A percentile compares a stretch with the other conserved stretches of the same genome.
Evolutionary conservation across 2,797 vertebrate genomes (phyloP).

Genomic region (Danio choprae): DNA sequence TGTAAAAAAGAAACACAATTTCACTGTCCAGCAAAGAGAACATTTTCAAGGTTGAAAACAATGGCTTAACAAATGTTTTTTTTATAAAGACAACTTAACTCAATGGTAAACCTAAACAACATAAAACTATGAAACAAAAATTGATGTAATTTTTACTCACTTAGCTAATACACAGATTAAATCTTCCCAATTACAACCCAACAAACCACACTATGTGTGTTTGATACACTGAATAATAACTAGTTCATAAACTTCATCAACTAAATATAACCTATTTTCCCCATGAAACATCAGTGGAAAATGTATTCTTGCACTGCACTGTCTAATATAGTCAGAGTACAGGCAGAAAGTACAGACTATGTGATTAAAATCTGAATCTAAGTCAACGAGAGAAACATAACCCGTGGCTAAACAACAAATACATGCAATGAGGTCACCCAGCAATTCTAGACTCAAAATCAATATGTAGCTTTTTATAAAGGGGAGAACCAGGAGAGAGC

Average conservation of each 20-base stretch:
- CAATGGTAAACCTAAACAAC: neutral
- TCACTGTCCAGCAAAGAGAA: neutral
- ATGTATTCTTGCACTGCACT: neutral
- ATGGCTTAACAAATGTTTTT: neutral
- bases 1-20: neutral
- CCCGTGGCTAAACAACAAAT: slow-evolving; percentile 33
- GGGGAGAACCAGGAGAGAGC: slow-evolving; percentile 1
- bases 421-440: slow-evolving; percentile 28
- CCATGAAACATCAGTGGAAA: neutral
- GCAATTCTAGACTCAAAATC: slow-evolving; percentile 9
- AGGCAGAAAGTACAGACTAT: slow-evolving; percentile 1
- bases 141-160: neutral
- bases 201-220: neutral
- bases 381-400: slow-evolving; percentile 24
- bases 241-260: neutral
- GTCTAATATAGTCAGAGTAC: neutral
- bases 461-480: slow-evolving; percentile 27
- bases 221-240: neutral
- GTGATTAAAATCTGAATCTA: slow-evolving; percentile 8
- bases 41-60: neutral
- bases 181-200: neutral
- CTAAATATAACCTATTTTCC: neutral
- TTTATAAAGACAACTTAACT: neutral
- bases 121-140: neutral
- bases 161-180: neutral